A percentile compares a stretch with the other conserved stretches of the same genome.
phyloP scores from a whole-genome alignment of 1,140 invertebrate species.

The Manduca sexta region DNA sequence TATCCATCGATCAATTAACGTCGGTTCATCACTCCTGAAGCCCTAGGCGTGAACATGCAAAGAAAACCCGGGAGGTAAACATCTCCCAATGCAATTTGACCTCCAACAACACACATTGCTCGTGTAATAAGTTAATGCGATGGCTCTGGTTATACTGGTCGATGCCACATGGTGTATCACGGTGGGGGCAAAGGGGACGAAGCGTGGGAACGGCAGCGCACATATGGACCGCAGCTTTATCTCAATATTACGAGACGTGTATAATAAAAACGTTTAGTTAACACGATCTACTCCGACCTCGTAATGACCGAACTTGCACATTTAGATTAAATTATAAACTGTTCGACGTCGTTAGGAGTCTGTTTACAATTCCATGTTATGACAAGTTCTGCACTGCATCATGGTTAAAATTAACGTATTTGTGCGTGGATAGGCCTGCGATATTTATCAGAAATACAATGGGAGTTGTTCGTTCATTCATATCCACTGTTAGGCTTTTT shows the following conservation, averaged over 20 bases:
- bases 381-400: conserved; percentile 1
- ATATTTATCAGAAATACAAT: no score
- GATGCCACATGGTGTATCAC: conserved; percentile 48
- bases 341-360: conserved; percentile 2
- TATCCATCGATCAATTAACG: conserved; percentile 58
- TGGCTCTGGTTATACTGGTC: conserved; percentile 39
- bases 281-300: conserved; percentile 42
- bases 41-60: conserved; percentile 55
- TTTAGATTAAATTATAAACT: conserved; percentile 29
- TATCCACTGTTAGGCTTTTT: no score
- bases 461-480: no score
- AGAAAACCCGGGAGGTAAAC: conserved; percentile 58
- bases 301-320: conserved; percentile 37
- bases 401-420: no score
- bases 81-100: conserved; percentile 31
- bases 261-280: conserved; percentile 59
- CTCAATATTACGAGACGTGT: conserved; percentile 49
- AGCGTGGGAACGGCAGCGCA: conserved; percentile 59
- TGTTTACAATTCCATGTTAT: conserved; percentile 4
- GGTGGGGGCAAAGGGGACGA: conserved; percentile 24
- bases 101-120: conserved; percentile 19
- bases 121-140: conserved; percentile 11
- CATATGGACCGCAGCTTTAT: conserved; percentile 68
- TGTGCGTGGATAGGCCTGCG: no score
- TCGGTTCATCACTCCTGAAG: conserved; percentile 48